Evolutionary conservation across 2,888 invertebrate species (phyloP).

Genomic region (Thera obeliscata): DNA sequence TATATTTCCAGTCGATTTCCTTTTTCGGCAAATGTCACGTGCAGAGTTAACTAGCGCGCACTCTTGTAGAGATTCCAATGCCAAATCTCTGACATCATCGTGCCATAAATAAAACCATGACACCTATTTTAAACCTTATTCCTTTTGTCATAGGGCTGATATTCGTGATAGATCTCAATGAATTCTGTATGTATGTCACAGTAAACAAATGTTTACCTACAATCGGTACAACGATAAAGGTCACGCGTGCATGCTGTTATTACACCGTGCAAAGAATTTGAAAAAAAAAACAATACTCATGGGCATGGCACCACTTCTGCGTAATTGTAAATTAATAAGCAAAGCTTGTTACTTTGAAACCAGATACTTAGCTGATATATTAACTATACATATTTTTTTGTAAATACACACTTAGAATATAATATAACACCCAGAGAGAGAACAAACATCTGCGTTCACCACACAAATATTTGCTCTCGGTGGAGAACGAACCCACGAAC

Average conservation of each 20-base stretch:
- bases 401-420: too few species aligned
- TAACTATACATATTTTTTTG: too few species aligned
- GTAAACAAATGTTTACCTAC: conserved; percentile 31
- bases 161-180: conserved; percentile 16
- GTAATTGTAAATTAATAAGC: neutral
- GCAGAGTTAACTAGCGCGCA: too few species aligned
- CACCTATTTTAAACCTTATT: conserved; percentile 25
- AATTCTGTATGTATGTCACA: conserved; percentile 31
- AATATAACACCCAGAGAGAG: too few species aligned
- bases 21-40: too few species aligned
- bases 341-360: neutral
- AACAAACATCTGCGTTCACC: too few species aligned
- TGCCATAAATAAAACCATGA: conserved; percentile 3
- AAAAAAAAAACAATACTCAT: neutral
- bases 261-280: neutral
- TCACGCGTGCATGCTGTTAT: conserved; percentile 19
- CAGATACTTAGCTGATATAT: too few species aligned
- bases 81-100: conserved; percentile 38
- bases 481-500: too few species aligned
- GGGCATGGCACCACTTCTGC: neutral
- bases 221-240: conserved; percentile 27
- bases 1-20: too few species aligned
- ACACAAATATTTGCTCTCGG: too few species aligned
- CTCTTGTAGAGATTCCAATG: conserved; percentile 28
- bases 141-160: conserved; percentile 18